Base-by-base conservation (phyloP, 2,113 vertebrate species). In the Dendropsophus ebraccatus region DNA sequence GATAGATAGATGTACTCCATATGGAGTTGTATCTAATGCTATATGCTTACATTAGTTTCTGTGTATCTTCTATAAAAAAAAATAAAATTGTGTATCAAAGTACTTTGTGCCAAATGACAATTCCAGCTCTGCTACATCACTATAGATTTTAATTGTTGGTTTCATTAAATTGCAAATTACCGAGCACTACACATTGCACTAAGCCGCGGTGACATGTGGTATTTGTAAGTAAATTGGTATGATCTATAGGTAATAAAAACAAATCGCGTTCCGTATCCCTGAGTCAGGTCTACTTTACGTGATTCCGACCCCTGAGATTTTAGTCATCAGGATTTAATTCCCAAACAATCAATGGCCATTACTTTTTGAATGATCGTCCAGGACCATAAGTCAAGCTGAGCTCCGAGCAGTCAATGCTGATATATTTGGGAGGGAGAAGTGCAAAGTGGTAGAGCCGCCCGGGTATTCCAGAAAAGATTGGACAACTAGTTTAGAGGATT, bases 301-400 rank as follows among this genome's bases (percentile, higher is more conserved):
- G 65, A 69, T 32, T 19, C 16, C 19, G 65, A 35, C 65, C 65
- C 65, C 65, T 37, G 65, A 69, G 65, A 69, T 69, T 69, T 69
- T 69, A 69, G 65, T 69, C 65, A 69, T 69, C 65, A 69, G 65
- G 30, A 69, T 69, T 69, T 69, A 1, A 69, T 19, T 69, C 65
- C 65, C 30, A 37, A 35, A 37, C 65, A 69, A 69, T 73, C 37
- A 73, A 41, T 73, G 35, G 35, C 37, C 37, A 73, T 73, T 73
- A 45, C 37, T 45, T 73, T 45, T 41, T n/a, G 35, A 73, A 45
- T 73, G 21, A 73, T 45, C 37, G 35, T 73, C 37, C 10, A 35
- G 23, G 70, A 45, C 67, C 32, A 4, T 19, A 37, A 16, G 67
- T 70, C 32, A 37, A 11, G 30, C 67, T 35, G 16, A 19, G 67